Conservation (phyloP, 2,797 vertebrate genomes). For the Danio aesculapii region DNA sequence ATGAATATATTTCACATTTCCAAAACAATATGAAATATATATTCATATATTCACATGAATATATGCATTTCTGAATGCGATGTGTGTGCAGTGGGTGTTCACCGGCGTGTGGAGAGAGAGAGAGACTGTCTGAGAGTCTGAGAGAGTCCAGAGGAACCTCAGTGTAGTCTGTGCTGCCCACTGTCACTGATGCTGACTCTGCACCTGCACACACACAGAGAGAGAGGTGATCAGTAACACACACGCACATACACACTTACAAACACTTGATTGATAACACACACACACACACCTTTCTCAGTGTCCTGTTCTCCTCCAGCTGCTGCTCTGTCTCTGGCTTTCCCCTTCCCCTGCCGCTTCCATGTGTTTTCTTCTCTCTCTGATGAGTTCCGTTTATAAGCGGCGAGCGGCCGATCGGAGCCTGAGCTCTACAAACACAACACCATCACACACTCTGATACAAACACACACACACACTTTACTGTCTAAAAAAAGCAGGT, state of each 20-base stretch:
- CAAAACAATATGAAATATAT: no score
- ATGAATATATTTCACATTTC: no score
- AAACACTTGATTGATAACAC: no score
- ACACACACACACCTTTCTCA: constrained; percentile 63
- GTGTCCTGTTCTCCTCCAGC: constrained; percentile 60
- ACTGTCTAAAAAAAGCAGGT: no score
- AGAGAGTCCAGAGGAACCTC: constrained; percentile 90
- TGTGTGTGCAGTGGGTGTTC: not conserved
- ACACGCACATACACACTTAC: constrained; percentile 1
- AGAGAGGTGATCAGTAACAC: not conserved
- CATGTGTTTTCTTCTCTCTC: constrained; percentile 70
- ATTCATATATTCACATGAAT: no score
- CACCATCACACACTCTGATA: not conserved
- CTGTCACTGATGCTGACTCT: constrained; percentile 60
- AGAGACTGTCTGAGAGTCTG: constrained; percentile 86
- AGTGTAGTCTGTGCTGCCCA: constrained; percentile 83
- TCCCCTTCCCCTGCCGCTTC: constrained; percentile 77
- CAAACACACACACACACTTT: not conserved
- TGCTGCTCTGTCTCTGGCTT: constrained; percentile 72
- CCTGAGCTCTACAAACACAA: constrained; percentile 74
- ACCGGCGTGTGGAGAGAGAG: constrained; percentile 87
- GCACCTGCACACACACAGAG: constrained; percentile 49
- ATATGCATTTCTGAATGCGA: no score
- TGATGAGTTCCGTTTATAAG: constrained; percentile 74
- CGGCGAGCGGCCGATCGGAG: constrained; percentile 71